These are phyloP conservation scores for Ptilonorhynchus violaceus DNA, from an alignment of 2,113 vertebrate genomes.

Conservation along the genomic window DNA sequence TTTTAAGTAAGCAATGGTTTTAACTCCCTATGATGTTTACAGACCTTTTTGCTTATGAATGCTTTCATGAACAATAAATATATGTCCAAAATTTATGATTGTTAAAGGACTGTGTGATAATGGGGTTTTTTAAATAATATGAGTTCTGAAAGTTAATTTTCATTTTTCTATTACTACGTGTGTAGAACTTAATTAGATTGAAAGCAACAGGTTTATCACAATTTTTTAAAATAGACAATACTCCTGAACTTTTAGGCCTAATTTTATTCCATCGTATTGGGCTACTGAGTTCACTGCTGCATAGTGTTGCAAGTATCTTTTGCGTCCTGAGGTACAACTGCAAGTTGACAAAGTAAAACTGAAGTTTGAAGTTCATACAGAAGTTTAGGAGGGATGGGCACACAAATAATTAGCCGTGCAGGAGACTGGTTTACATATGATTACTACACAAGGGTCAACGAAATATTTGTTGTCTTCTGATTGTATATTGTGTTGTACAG, in stretches of 20 bases:
- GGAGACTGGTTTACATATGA: background rate
- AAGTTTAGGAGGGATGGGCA: background rate
- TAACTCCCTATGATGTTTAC: background rate
- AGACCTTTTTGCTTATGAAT: background rate
- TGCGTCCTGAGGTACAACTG: background rate
- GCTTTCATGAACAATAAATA: constrained; percentile 13
- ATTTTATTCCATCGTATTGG: background rate
- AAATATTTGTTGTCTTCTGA: background rate
- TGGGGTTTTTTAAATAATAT: background rate
- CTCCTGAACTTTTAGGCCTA: background rate
- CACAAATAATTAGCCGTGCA: background rate
- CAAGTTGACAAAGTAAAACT: background rate
- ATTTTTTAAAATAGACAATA: background rate
- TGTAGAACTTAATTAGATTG: background rate
- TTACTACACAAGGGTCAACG: background rate
- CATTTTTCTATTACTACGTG: background rate
- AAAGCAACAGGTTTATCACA: background rate
- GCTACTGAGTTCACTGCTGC: background rate
- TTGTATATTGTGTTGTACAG: background rate
- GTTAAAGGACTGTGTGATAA: background rate
- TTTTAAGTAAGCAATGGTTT: background rate
- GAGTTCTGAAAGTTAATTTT: background rate
- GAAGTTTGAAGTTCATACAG: background rate
- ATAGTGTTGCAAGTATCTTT: background rate
- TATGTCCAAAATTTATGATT: background rate